Conservation (phyloP, 2,888 invertebrate species). For the Halictus ligatus region DNA sequence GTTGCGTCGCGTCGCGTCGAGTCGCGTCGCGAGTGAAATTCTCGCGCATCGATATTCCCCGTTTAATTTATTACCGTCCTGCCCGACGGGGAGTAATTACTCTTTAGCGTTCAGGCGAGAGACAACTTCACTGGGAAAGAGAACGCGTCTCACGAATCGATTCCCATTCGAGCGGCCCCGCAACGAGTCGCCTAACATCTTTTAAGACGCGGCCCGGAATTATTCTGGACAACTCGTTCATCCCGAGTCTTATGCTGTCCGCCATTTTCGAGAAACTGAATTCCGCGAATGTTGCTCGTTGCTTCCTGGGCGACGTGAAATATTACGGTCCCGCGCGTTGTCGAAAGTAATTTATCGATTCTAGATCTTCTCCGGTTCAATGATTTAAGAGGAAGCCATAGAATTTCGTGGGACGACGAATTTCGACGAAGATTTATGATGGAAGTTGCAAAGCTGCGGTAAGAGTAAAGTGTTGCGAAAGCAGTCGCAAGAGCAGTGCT, state of each 20-base stretch:
- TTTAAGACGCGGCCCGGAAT: background rate
- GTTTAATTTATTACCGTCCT: slow-evolving; percentile 18
- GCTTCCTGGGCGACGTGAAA: background rate
- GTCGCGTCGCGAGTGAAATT: slow-evolving; percentile 35
- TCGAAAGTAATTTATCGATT: background rate
- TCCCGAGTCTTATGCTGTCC: background rate
- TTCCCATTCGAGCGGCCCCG: background rate
- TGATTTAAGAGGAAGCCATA: background rate
- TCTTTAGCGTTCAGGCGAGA: background rate
- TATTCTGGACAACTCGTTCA: background rate
- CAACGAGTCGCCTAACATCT: background rate
- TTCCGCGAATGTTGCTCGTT: background rate
- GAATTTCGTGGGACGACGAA: background rate
- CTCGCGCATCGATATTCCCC: slow-evolving; percentile 11
- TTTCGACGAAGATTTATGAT: background rate
- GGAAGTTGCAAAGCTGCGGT: background rate
- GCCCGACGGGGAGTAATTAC: slow-evolving; percentile 20
- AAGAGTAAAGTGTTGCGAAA: background rate
- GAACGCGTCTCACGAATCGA: background rate
- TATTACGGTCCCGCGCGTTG: background rate
- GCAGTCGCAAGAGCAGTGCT: background rate
- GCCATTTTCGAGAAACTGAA: background rate
- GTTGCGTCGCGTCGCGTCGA: background rate
- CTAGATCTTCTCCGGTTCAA: background rate
- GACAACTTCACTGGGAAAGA: background rate